Evolutionary conservation across 2,888 invertebrate genomes (phyloP).

Genomic region (Lepidonotus clava): DNA sequence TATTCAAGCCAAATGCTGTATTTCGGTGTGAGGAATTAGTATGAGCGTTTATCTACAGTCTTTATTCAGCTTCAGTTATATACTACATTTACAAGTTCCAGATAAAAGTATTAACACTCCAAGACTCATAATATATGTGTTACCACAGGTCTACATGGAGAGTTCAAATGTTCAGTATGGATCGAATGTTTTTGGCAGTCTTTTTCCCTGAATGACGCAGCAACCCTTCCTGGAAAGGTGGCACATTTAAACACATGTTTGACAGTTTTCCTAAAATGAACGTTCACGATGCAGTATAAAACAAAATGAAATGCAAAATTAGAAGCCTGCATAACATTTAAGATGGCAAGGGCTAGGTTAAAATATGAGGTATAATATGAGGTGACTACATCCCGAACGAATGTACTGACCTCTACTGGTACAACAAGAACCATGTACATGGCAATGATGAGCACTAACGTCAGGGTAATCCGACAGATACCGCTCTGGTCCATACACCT

Average conservation of each 20-base stretch:
- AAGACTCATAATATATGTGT: too few relatives aligned
- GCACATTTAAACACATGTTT: conserved; percentile 30
- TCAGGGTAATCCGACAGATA: conserved; percentile 18
- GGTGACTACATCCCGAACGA: neutral
- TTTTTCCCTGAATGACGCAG: neutral
- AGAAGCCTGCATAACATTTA: conserved; percentile 36
- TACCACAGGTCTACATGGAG: neutral
- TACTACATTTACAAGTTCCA: too few relatives aligned
- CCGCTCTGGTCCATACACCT: conserved; percentile 11
- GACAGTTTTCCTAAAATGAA: conserved; percentile 13
- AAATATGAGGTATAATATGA: neutral
- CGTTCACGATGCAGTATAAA: conserved; percentile 43
- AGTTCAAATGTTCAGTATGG: neutral
- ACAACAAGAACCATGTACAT: conserved; percentile 41
- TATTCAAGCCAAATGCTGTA: too few relatives aligned
- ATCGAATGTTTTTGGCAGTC: neutral
- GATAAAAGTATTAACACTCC: too few relatives aligned
- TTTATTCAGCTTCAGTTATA: too few relatives aligned
- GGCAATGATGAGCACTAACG: conserved; percentile 14
- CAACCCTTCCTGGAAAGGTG: neutral
- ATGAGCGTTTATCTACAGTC: too few relatives aligned
- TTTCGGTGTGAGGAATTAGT: too few relatives aligned
- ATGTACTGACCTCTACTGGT: conserved; percentile 6
- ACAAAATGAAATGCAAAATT: conserved; percentile 44
- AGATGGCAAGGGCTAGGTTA: neutral